A percentile compares a stretch with the other conserved stretches of the same genome.
phyloP scores from a whole-genome alignment of 2,888 invertebrate genomes.

The Hyalella azteca region DNA sequence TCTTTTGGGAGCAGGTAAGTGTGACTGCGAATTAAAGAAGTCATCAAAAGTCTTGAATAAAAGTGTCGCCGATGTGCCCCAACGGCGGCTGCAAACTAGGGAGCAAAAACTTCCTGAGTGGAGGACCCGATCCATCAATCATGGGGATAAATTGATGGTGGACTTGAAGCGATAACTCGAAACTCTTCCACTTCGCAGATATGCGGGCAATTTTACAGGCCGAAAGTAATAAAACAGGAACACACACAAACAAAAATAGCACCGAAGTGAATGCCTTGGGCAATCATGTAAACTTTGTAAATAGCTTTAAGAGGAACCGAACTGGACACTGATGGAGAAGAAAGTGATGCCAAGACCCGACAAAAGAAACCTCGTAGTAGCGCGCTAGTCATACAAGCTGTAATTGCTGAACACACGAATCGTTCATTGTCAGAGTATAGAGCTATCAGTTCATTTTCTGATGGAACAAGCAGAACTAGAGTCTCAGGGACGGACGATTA shows the following conservation, averaged over 20 bases:
- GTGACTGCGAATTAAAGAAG: neutral
- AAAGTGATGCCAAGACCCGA: neutral
- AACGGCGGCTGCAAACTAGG: neutral
- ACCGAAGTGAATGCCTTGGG: no score
- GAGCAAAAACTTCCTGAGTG: neutral
- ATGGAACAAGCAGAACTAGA: neutral
- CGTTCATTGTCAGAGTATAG: neutral
- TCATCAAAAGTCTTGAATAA: neutral
- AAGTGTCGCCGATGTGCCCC: neutral
- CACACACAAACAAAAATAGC: no score
- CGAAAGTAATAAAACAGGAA: no score
- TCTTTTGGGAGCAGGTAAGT: neutral
- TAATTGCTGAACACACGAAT: conserved; percentile 8
- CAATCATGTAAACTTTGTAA: neutral
- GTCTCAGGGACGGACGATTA: neutral
- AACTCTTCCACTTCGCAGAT: no score
- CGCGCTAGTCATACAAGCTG: neutral
- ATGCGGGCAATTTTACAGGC: no score
- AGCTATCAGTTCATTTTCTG: conserved; percentile 8
- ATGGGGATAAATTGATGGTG: neutral
- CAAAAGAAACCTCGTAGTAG: neutral
- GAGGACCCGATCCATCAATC: neutral
- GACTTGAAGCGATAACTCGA: neutral
- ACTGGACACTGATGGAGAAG: neutral
- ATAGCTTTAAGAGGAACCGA: neutral